Percentiles rank a stretch among this genome's conserved stretches.
phyloP scores from a whole-genome alignment of 2,113 vertebrate species.

The Thunnus thynnus region DNA sequence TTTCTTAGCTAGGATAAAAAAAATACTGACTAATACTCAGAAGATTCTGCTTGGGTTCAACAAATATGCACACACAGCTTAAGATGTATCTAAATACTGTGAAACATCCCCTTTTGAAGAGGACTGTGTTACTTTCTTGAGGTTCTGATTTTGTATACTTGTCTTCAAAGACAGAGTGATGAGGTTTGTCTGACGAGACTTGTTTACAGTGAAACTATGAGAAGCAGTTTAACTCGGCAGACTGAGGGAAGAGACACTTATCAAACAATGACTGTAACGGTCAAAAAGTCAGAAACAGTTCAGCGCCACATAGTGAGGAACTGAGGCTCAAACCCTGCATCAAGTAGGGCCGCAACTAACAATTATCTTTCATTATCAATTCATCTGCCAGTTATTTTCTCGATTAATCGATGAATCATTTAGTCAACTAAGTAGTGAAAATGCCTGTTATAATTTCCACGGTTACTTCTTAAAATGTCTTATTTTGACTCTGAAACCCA shows the following conservation, averaged over 20 bases:
- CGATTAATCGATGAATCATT: no score
- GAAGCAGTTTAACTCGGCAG: constrained; percentile 12
- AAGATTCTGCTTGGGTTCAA: no score
- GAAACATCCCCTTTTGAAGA: constrained; percentile 4
- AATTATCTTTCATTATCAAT: no score
- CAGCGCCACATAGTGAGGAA: neutral
- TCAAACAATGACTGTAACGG: constrained; percentile 1
- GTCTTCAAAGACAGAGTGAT: constrained; percentile 11
- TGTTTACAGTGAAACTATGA: constrained; percentile 26
- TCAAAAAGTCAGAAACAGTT: constrained; percentile 16
- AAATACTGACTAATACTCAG: constrained; percentile 2
- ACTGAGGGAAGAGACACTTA: constrained; percentile 10
- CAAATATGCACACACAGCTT: neutral
- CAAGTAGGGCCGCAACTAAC: no score
- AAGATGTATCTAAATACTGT: neutral
- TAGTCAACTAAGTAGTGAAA: no score
- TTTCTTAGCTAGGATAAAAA: constrained; percentile 2
- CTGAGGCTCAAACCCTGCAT: no score
- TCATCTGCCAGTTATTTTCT: no score
- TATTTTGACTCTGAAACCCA: no score
- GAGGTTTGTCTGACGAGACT: constrained; percentile 3
- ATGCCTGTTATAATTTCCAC: no score
- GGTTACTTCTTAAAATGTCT: no score
- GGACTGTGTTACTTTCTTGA: neutral
- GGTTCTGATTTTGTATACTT: constrained; percentile 1